Base-by-base conservation (phyloP, 1,140 invertebrate genomes). In the Hylyphantes graminicola region DNA sequence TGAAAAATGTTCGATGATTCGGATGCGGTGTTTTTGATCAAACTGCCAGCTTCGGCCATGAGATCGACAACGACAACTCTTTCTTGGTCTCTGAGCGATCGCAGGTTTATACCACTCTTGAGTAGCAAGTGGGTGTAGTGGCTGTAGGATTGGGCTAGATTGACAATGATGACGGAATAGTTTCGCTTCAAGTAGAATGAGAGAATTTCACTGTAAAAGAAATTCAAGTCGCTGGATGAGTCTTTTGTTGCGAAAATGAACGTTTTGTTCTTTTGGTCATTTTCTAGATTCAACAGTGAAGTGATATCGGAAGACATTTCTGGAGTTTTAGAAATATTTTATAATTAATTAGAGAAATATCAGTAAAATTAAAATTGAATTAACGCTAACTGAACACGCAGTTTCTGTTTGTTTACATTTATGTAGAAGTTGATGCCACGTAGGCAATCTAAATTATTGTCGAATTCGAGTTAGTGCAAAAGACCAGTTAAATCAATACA, bases 241-340 rank as follows among this genome's bases (percentile, higher is more conserved):
- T 82, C 79, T 55, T 82, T 82, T 15, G 65, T 73, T 9, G 57
- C 79, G 19, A 82, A 64, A 0, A 82, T 6, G 73, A 82, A 82
- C 0, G 63, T 70, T 11, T 82, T 82, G 12, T 7, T 13, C 12
- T 21, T 51, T n/a, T n/a, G 63, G 1, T 35, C n/a, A 61, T 61
- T 50, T 50, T 63, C 35, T 51, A 76, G 61, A 63, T 76, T 35
- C 10, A 76, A 57, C 0, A 53, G 11, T 9, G 73, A 48, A 76
- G 13, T 48, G 17, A 63, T 48, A 63, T 74, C 13, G 9, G 65
- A 68, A 0, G 65, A 48, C 65, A 68, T 68, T 68, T n/a, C 48
- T 9, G 7, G 1, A 35, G 35, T 35, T 2, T 1, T 2, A 35
- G 35, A 35, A 35, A 35, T 35, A 35, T 35, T 35, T 35, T 35